Evolutionary conservation across 2,888 invertebrate species (phyloP).

Genomic region (Acleris emargana): DNA sequence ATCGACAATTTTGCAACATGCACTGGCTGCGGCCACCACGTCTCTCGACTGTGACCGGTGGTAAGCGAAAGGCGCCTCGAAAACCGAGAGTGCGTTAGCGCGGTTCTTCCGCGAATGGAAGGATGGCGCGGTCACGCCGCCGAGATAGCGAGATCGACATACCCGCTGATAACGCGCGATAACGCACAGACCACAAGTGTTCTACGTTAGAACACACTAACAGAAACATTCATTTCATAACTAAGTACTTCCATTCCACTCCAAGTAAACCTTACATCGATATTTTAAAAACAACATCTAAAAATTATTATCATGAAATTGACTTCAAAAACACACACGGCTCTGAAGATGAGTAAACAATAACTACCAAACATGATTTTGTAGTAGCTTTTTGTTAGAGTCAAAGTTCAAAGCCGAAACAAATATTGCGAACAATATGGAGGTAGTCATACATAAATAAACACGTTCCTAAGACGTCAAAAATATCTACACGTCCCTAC

Average conservation of each 20-base stretch:
- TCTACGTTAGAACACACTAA: constrained; percentile 3
- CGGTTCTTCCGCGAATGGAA: constrained; percentile 74
- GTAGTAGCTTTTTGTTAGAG: no score
- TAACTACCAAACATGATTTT: no score
- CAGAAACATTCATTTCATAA: background rate
- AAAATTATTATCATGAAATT: no score
- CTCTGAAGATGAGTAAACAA: no score
- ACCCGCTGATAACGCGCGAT: constrained; percentile 72
- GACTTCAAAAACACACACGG: no score
- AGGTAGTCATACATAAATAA: no score
- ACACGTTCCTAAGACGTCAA: no score
- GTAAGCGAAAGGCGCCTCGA: constrained; percentile 73
- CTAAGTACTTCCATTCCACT: constrained; percentile 3
- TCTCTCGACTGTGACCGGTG: constrained; percentile 64
- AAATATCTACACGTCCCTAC: no score
- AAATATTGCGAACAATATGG: no score
- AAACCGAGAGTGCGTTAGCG: constrained; percentile 76
- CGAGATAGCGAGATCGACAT: constrained; percentile 75
- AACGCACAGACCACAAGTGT: constrained; percentile 50
- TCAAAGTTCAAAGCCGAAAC: no score
- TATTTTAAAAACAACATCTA: no score
- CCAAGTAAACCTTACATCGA: background rate
- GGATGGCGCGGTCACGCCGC: constrained; percentile 64
- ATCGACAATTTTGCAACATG: constrained; percentile 74
- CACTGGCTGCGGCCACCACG: constrained; percentile 61